phyloP scores from a whole-genome alignment of 2,888 invertebrate species.

The Volucella inanis region DNA sequence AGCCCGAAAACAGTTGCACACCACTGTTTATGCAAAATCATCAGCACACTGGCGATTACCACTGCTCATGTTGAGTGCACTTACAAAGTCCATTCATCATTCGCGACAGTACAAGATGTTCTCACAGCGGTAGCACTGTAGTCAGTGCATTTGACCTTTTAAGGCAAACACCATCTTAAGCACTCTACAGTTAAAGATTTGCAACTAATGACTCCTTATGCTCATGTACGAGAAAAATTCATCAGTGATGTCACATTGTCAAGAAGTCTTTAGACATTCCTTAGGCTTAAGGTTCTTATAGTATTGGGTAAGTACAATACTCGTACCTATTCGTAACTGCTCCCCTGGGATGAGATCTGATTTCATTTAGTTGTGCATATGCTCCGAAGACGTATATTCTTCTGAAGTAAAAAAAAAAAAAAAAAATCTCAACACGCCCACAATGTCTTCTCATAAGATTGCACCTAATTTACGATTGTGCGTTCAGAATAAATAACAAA shows the following conservation, averaged over 20 bases:
- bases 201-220: background rate
- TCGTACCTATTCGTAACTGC: background rate
- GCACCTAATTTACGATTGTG: conserved; percentile 64
- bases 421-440: conserved; percentile 59
- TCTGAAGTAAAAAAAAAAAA: conserved; percentile 21
- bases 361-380: conserved; percentile 39
- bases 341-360: conserved; percentile 47
- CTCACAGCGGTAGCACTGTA: conserved; percentile 40
- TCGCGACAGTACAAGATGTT: conserved; percentile 48
- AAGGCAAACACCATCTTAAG: conserved; percentile 38
- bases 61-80: conserved; percentile 54
- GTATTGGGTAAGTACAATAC: conserved; percentile 13
- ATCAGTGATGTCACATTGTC: conserved; percentile 45
- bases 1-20: background rate
- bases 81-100: conserved; percentile 57
- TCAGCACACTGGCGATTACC: conserved; percentile 11
- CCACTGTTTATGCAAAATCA: conserved; percentile 40
- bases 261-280: conserved; percentile 9
- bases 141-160: conserved; percentile 61
- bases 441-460: conserved; percentile 47
- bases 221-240: conserved; percentile 1
- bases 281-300: conserved; percentile 3
- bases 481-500: conserved; percentile 9
- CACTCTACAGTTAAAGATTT: background rate
- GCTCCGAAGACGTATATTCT: conserved; percentile 48